Evolutionary conservation across 2,888 invertebrate genomes (phyloP), one percentile per base, ranked within the genome.

Genomic region (Hirudinaria manillensis): DNA sequence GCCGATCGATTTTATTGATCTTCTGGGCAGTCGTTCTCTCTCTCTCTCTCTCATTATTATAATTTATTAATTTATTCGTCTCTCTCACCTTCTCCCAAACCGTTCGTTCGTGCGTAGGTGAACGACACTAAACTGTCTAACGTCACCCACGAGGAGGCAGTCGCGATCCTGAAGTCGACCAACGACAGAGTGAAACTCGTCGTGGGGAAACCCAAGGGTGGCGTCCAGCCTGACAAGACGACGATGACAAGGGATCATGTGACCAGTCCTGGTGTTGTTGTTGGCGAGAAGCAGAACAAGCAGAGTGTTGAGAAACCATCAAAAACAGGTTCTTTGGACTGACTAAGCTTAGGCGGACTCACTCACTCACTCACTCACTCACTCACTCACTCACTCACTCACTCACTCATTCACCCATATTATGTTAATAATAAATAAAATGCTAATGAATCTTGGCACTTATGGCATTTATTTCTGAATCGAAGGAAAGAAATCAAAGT

Each of bases 61-160:
- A n/a, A n/a, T n/a, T n/a, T n/a, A n/a, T n/a, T n/a, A n/a, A n/a
- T n/a, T n/a, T n/a, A n/a, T n/a, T n/a, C n/a, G n/a, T n/a, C n/a
- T 19, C n/a, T 61, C 29, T 61, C 61, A 61, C 61, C 24, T 61
- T 16, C 13, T 29, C 29, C 19, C 16, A 3, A 7, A 3, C 3
- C n/a, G 13, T 56, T 16, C 16, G 7, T 13, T 53, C 21, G 10
- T 72, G 24, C 19, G 32, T 79, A 84, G 84, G 85, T 85, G 75
- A 85, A 85, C 80, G 86, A 94, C 84, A 90, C 91, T 81, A 91
- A 93, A 86, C 87, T 99, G 83, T 94, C 95, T 85, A 94, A 95
- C 86, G 97, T 98, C 79, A 93, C 95, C 74, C 98, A 99, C 85
- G 98, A 99, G 84, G 93, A 96, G 82, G 98, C 98, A 21, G 98